These are phyloP conservation scores for Zonotrichia albicollis DNA, from an alignment of 2,797 vertebrate species.

Conservation along the genomic window DNA sequence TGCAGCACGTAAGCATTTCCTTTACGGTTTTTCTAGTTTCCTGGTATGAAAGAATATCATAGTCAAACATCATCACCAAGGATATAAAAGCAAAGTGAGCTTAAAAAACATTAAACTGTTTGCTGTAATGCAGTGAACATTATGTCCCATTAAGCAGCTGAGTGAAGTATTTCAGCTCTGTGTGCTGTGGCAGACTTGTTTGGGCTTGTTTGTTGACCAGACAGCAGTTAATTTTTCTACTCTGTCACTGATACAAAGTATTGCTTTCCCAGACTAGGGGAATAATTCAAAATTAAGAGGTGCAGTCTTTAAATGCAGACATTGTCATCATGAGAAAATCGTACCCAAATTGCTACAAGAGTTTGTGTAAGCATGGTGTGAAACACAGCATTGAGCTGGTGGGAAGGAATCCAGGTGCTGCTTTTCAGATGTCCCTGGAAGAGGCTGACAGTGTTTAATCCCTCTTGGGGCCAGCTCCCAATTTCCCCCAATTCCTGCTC, in stretches of 20 bases:
- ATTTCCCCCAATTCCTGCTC: rapidly evolving
- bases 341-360: not conserved
- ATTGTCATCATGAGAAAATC: not conserved
- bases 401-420: not conserved
- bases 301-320: not conserved
- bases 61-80: not conserved
- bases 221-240: not conserved
- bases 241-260: not conserved
- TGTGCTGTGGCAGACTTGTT: not conserved
- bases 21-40: conserved; percentile 2
- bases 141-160: not conserved
- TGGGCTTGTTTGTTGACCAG: conserved; percentile 50
- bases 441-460: not conserved
- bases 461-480: not conserved
- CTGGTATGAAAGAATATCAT: not conserved
- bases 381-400: not conserved
- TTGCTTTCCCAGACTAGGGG: not conserved
- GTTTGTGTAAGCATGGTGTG: not conserved
- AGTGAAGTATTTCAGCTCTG: not conserved
- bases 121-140: not conserved
- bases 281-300: not conserved
- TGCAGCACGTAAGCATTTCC: not conserved
- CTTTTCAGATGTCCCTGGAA: not conserved
- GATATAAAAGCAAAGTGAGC: not conserved
- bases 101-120: not conserved